Evolutionary conservation across 2,797 vertebrate species (phyloP).

Genomic region (Aphelocoma californica): DNA sequence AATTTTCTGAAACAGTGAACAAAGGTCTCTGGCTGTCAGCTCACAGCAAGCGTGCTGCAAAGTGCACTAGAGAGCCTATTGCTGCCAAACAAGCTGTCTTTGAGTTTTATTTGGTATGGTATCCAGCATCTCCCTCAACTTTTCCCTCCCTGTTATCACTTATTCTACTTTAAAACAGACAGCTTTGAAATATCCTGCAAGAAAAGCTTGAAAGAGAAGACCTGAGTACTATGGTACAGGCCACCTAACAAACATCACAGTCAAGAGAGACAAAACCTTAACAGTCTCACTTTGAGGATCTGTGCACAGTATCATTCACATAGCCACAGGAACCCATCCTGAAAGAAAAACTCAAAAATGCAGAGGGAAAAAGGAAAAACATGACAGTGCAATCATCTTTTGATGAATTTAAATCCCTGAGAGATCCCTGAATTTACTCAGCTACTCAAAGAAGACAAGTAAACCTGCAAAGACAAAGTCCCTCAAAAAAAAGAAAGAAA

Average conservation of each 20-base stretch:
- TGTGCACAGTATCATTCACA: neutral
- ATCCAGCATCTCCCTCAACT: neutral
- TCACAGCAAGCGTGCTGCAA: slow-evolving; percentile 4
- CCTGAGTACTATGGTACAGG: neutral
- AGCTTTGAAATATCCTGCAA: slow-evolving; percentile 12
- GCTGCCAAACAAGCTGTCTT: neutral
- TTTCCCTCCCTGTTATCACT: neutral
- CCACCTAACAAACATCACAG: neutral
- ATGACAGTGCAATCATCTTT: neutral
- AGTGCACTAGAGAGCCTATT: neutral
- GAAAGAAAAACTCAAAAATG: neutral
- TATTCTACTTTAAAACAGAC: neutral
- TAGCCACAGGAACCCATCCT: neutral
- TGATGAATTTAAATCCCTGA: neutral
- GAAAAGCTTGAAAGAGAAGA: slow-evolving; percentile 17
- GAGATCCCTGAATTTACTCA: neutral
- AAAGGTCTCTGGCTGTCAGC: slow-evolving; percentile 10
- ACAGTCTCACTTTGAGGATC: neutral
- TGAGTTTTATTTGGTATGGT: neutral
- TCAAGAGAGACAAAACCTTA: neutral
- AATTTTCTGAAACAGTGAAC: slow-evolving; percentile 2
- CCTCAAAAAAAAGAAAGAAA: neutral
- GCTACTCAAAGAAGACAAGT: neutral
- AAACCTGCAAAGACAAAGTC: neutral
- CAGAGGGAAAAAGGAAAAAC: neutral